These are phyloP conservation scores for Cartodere bifasciata DNA, from an alignment of 2,888 invertebrate species.

Conservation along the genomic window DNA sequence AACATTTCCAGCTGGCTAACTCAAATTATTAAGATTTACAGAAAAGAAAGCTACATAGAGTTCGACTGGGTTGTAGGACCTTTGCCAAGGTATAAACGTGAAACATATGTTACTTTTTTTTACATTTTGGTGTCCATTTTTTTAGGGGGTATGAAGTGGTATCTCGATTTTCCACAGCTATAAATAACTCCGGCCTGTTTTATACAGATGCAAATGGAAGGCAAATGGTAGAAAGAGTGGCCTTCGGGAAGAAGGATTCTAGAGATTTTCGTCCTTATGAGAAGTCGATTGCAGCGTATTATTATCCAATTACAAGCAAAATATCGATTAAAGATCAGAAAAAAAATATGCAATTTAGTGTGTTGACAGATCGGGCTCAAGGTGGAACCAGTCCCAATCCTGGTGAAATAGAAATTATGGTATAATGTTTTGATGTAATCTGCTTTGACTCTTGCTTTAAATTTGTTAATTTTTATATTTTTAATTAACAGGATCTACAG, in stretches of 20 bases:
- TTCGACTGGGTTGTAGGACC: no score
- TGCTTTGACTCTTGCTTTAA: background rate
- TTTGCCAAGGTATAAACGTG: no score
- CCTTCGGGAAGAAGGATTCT: no score
- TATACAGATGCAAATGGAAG: slow-evolving; percentile 71
- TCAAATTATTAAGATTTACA: no score
- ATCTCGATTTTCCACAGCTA: slow-evolving; percentile 8
- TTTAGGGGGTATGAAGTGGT: no score
- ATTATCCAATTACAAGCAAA: slow-evolving; percentile 61
- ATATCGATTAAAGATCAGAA: slow-evolving; percentile 41
- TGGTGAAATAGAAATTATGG: slow-evolving; percentile 55
- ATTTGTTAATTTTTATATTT: background rate
- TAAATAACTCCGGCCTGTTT: slow-evolving; percentile 47
- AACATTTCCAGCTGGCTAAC: no score
- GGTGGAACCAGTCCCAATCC: slow-evolving; percentile 47
- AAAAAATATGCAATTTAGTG: slow-evolving; percentile 33
- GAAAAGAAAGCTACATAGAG: no score
- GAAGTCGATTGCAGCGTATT: slow-evolving; percentile 56
- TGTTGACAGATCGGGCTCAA: slow-evolving; percentile 47
- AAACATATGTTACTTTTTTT: no score
- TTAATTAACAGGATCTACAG: no score
- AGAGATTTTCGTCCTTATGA: no score
- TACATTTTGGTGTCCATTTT: no score
- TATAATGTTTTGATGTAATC: slow-evolving; percentile 24
- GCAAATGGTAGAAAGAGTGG: slow-evolving; percentile 55